These are phyloP conservation scores for Drosophila anomelani DNA, from an alignment of 2,888 invertebrate species.

Conservation along the genomic window DNA sequence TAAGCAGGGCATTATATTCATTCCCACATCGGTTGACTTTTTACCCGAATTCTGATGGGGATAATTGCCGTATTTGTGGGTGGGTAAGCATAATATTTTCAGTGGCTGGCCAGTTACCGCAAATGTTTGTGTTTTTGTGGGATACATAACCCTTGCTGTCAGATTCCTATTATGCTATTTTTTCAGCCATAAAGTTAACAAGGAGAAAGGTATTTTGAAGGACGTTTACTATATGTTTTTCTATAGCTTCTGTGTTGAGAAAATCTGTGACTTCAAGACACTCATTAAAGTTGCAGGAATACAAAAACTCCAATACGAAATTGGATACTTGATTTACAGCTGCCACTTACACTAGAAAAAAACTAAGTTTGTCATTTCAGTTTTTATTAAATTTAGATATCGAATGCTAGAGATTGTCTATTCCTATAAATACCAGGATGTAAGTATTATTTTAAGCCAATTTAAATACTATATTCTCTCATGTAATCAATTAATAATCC, in stretches of 20 bases:
- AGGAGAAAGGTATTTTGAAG: neutral
- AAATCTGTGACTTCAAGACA: neutral
- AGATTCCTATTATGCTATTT: neutral
- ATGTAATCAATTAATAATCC: neutral
- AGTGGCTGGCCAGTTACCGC: neutral
- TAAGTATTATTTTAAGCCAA: neutral
- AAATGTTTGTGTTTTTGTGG: slow-evolving; percentile 9
- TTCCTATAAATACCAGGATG: neutral
- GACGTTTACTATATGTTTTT: neutral
- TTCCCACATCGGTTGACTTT: slow-evolving; percentile 31
- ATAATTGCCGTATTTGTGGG: slow-evolving; percentile 31
- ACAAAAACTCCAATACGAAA: neutral
- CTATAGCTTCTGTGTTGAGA: neutral
- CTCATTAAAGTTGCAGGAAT: neutral
- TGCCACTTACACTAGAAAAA: neutral
- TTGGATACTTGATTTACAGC: neutral
- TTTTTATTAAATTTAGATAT: neutral
- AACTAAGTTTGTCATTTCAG: neutral
- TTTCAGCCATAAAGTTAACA: neutral
- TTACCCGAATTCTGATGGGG: slow-evolving; percentile 19
- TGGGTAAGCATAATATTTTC: slow-evolving; percentile 11
- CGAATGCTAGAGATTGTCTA: neutral
- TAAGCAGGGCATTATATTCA: slow-evolving; percentile 39
- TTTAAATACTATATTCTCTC: neutral
- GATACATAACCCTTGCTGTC: neutral